Conservation (phyloP, 2,113 vertebrate species). For the Eulacestoma nigropectus region DNA sequence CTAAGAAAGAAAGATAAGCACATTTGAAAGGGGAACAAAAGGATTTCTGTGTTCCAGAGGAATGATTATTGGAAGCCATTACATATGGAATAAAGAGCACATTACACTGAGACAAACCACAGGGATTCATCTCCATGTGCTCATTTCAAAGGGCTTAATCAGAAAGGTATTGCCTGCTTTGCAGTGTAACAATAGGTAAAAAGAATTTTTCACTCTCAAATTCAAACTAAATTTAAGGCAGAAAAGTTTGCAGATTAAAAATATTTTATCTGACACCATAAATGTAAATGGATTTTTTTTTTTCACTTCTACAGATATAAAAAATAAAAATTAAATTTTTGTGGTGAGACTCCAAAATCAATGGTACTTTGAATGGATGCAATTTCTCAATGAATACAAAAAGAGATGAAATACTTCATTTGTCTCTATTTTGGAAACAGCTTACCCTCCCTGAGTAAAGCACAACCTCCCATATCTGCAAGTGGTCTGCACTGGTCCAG, state of each 20-base stretch:
- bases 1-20: conserved; percentile 57
- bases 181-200: neutral
- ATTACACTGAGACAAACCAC: neutral
- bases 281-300: neutral
- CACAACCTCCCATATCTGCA: neutral
- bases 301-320: neutral
- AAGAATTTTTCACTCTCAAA: neutral
- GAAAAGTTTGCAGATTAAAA: neutral
- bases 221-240: neutral
- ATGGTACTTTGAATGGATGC: neutral
- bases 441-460: neutral
- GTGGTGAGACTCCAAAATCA: neutral
- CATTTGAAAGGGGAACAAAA: conserved; percentile 49
- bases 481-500: neutral
- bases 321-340: neutral
- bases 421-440: neutral
- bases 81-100: conserved; percentile 39
- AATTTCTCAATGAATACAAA: neutral
- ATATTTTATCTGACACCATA: neutral
- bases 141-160: neutral
- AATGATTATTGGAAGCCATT: conserved; percentile 59
- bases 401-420: neutral
- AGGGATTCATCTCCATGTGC: neutral
- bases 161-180: neutral
- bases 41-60: conserved; percentile 27